These are phyloP conservation scores for Sigmodon hispidus DNA, from an alignment of 2,113 vertebrate genomes.

Conservation along the genomic window DNA sequence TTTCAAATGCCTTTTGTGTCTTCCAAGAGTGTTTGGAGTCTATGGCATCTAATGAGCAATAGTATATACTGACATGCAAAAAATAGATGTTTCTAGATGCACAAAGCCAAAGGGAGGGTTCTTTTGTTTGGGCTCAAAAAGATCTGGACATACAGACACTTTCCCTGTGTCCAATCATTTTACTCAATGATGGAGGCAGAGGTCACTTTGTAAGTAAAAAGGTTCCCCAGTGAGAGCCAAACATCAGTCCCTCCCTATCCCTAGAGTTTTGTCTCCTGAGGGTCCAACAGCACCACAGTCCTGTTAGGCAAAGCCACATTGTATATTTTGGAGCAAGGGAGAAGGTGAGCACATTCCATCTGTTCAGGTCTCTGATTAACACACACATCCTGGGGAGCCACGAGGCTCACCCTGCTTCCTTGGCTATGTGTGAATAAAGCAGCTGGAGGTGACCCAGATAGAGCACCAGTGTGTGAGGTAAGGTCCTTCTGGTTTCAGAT, in stretches of 20 bases:
- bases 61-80: not conserved
- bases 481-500: not conserved
- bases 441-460: not conserved
- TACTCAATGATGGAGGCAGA: not conserved
- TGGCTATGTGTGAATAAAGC: conserved; percentile 70
- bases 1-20: not conserved
- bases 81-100: not conserved
- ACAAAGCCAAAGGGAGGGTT: not conserved
- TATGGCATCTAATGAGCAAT: not conserved
- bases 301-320: not conserved
- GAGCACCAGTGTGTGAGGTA: not conserved
- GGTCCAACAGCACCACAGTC: not conserved
- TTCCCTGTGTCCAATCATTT: not conserved
- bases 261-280: not conserved
- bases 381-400: conserved; percentile 49
- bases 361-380: conserved; percentile 60
- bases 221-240: not conserved
- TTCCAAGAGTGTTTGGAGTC: not conserved
- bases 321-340: not conserved
- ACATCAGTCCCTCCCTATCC: not conserved
- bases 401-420: conserved; percentile 52
- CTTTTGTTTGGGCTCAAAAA: not conserved
- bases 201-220: not conserved
- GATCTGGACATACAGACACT: not conserved
- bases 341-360: not conserved